A percentile compares a stretch with the other conserved stretches of the same genome.
Conservation (phyloP, 2,797 vertebrate genomes). For the Phalanger gymnotis region DNA sequence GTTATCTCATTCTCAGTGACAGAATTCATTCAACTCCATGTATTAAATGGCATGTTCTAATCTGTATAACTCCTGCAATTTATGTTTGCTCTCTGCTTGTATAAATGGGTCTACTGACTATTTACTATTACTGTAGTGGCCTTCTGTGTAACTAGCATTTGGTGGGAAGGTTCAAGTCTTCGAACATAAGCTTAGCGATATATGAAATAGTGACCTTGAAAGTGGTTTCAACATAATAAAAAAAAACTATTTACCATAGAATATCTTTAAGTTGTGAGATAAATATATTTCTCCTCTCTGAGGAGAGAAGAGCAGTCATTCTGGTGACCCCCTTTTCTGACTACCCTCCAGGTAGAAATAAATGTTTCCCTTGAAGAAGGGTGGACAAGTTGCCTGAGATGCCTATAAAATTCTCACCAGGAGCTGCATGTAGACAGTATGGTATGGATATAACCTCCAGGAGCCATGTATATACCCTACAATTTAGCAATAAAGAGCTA, state of each 20-base stretch:
- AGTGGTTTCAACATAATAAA: not conserved
- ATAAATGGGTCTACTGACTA: not conserved
- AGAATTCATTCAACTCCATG: not conserved
- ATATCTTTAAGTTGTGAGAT: not conserved
- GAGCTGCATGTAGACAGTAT: not conserved
- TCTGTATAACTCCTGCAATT: not conserved
- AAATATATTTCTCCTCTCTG: not conserved
- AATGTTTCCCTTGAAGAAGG: not conserved
- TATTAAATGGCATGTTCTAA: not conserved
- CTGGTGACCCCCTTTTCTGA: not conserved
- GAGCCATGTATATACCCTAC: not conserved
- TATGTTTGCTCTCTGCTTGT: not conserved
- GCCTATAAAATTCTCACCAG: not conserved
- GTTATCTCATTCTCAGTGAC: not conserved
- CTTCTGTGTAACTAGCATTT: not conserved
- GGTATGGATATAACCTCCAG: not conserved
- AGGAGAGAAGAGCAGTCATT: not conserved
- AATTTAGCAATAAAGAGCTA: not conserved
- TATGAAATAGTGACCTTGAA: not conserved
- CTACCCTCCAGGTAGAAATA: not conserved
- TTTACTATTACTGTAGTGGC: not conserved
- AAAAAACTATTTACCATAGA: not conserved
- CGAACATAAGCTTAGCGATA: not conserved
- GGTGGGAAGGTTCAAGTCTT: not conserved
- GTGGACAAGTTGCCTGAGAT: not conserved